phyloP scores from a whole-genome alignment of 2,888 invertebrate species.

The Heteromyza rotundicornis region DNA sequence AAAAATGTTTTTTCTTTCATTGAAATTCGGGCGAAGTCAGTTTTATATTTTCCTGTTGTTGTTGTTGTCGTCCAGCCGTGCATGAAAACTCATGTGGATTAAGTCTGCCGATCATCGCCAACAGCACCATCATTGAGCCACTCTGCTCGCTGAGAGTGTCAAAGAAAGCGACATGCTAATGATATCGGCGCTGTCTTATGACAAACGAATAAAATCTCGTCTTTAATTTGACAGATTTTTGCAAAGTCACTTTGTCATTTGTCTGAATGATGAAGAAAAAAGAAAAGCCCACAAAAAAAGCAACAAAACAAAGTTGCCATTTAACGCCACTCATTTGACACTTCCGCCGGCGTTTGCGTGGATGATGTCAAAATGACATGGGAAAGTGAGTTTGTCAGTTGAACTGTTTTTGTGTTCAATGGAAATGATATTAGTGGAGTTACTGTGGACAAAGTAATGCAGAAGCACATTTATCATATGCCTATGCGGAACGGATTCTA shows the following conservation, averaged over 20 bases:
- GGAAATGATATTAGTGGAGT: no score
- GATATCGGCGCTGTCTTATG: conserved; percentile 24
- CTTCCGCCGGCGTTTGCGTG: conserved; percentile 45
- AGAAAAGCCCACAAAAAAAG: not conserved
- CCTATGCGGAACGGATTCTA: no score
- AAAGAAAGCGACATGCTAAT: conserved; percentile 36
- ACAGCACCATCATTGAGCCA: not conserved
- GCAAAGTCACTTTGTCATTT: conserved; percentile 47
- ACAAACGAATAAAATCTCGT: no score
- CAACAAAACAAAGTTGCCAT: conserved; percentile 35
- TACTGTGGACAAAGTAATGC: no score
- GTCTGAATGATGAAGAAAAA: conserved; percentile 32
- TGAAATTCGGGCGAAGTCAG: not conserved
- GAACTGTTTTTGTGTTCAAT: no score
- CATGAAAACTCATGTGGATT: conserved; percentile 34
- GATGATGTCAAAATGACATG: conserved; percentile 42
- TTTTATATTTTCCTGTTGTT: not conserved
- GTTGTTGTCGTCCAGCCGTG: conserved; percentile 42
- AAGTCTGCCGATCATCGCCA: conserved; percentile 14
- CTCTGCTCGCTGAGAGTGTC: not conserved
- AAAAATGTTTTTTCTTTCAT: no score
- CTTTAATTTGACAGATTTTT: conserved; percentile 57
- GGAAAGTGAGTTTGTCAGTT: conserved; percentile 46
- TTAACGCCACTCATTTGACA: conserved; percentile 56
- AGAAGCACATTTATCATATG: no score